Base-by-base conservation (phyloP, 1,140 invertebrate genomes). In the Armadillidium nasatum region DNA sequence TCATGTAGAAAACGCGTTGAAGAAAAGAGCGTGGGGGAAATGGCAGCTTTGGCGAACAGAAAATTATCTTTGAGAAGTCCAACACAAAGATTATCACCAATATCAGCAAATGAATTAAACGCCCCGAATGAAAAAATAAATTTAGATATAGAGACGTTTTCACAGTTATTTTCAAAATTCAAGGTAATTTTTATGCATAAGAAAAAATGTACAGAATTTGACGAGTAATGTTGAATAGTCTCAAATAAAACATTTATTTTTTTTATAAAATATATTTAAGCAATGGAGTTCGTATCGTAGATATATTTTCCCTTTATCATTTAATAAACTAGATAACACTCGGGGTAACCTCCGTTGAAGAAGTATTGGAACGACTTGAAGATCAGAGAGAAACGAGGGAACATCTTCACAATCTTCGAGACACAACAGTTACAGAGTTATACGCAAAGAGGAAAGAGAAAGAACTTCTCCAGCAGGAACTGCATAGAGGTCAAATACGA, bases 401-500 rank as follows among this genome's bases (percentile, higher is more conserved):
- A 3, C 68, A 70, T 10, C 68, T 70, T 21, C 19, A 21, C 19
- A 21, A 70, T 21, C 68, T 70, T 33, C 15, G 68, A 4, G 19
- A 21, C 22, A 13, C 23, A 2, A 70, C 68, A 11, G 11, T 70
- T 11, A 33, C 2, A 21, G 68, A 70, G 21, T 21, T 70, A 21
- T 11, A 21, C 15, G 11, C 10, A 11, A 11, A 15, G 19, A 21
- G 68, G 6, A 21, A 23, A 21, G 68, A 70, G 68, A 70, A 70
- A 33, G 68, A 70, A 2, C 0, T 15, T 21, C 68, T 70, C 0
- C 68, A 70, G 11, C 68, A 70, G 68, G 68, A 70, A 10, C 68
- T 70, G 0, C 19, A 21, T 13, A 21, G 22, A 21, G 68, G 68
- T 70, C 68, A 70, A 70, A 33, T 70, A 70, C 10, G 68, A n/a